phyloP scores from a whole-genome alignment of 2,797 vertebrate species.

The Galaxias olidus region DNA sequence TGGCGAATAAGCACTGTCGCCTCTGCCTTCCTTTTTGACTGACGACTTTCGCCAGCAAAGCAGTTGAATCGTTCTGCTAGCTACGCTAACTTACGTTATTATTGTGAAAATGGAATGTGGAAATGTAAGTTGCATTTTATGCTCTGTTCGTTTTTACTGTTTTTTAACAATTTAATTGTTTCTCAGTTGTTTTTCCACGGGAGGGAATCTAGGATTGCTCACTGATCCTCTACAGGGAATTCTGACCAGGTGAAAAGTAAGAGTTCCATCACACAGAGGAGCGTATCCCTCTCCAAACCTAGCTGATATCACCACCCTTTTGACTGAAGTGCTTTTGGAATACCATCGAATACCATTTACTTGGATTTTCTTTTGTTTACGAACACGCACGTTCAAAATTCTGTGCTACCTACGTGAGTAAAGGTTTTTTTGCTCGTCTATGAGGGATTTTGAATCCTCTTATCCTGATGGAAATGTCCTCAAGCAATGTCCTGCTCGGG shows the following conservation, averaged over 20 bases:
- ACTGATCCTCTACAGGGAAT: neutral
- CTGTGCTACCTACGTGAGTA: neutral
- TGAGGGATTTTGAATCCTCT: constrained; percentile 21
- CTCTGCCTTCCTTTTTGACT: no score
- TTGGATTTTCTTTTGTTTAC: constrained; percentile 2
- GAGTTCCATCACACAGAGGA: neutral
- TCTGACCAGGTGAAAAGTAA: no score
- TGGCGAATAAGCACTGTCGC: no score
- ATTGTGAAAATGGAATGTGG: neutral
- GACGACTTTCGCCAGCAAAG: no score
- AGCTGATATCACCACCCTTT: no score
- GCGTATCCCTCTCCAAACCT: neutral
- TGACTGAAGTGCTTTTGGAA: neutral
- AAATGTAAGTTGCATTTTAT: neutral
- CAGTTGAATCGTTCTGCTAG: neutral
- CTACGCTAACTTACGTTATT: neutral
- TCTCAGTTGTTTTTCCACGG: neutral
- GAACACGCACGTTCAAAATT: neutral
- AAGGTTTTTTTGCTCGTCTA: neutral
- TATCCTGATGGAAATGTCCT: constrained; percentile 6
- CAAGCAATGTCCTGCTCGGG: constrained; percentile 11
- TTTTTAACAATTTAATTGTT: neutral
- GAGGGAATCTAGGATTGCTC: neutral
- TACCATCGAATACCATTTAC: neutral
- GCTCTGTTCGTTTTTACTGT: neutral